Percentiles rank a stretch among this genome's conserved stretches.
phyloP scores from a whole-genome alignment of 2,113 vertebrate species.

The Tinamus guttatus region DNA sequence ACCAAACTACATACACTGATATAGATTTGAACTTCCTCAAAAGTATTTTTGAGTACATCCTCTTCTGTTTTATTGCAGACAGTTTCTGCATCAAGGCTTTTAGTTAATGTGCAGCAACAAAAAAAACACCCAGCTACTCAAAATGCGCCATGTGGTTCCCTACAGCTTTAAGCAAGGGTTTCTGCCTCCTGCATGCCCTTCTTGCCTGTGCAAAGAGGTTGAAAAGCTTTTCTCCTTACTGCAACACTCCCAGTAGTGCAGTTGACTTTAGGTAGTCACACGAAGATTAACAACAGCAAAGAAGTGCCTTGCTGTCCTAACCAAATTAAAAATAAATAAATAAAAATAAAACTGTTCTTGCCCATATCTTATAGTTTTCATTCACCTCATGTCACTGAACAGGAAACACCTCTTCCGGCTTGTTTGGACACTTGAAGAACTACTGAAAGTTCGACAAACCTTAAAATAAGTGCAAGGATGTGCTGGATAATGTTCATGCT shows the following conservation, averaged over 20 bases:
- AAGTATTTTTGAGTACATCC: neutral
- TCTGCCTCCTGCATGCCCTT: neutral
- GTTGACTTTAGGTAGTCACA: neutral
- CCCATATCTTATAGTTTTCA: neutral
- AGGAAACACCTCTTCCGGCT: neutral
- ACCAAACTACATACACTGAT: too few relatives aligned
- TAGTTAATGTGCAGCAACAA: neutral
- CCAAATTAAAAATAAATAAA: neutral
- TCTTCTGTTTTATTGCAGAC: neutral
- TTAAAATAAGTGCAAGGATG: neutral
- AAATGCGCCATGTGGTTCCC: neutral
- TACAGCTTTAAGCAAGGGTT: neutral
- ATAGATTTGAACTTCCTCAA: neutral
- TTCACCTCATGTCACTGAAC: neutral
- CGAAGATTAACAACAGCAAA: neutral
- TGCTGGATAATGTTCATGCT: neutral
- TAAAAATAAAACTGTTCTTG: neutral
- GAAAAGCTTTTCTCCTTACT: slow-evolving; percentile 11
- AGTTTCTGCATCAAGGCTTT: neutral
- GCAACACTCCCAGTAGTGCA: neutral
- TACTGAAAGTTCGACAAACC: neutral
- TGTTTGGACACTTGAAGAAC: neutral
- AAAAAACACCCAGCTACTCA: neutral
- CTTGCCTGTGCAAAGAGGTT: neutral
- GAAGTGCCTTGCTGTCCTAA: neutral